A percentile compares a stretch with the other conserved stretches of the same genome.
Conservation (phyloP, 2,797 vertebrate species). For the Pachyuromys duprasi region DNA sequence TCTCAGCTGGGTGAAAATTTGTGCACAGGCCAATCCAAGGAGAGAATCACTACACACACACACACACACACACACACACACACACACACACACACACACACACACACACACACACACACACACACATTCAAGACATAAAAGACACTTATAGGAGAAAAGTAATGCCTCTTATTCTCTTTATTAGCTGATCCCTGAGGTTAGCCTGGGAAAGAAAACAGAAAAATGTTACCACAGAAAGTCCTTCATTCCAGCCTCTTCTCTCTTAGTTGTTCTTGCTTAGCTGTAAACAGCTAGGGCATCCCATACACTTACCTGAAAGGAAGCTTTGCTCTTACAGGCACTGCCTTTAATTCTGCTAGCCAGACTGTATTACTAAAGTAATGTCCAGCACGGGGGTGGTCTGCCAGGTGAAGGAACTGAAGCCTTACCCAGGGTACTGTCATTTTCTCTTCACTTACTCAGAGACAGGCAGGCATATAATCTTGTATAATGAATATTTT, state of each 20-base stretch:
- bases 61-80: not conserved
- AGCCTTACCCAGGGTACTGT: not conserved
- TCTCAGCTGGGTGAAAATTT: not conserved
- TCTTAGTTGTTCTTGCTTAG: not conserved
- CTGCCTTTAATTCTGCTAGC: not conserved
- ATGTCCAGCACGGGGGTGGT: not conserved
- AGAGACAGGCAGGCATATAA: not conserved
- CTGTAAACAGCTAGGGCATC: not conserved
- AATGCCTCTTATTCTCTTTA: not conserved
- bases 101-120: not conserved
- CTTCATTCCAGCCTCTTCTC: not conserved
- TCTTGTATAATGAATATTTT: not conserved
- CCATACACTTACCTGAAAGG: not conserved
- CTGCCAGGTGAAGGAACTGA: not conserved
- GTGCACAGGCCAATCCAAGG: not conserved
- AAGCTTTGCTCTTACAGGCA: not conserved
- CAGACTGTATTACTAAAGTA: not conserved
- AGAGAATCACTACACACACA: not conserved
- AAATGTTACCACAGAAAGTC: not conserved
- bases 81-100: not conserved
- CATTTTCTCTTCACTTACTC: not conserved
- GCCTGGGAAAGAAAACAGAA: not conserved
- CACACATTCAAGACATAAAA: conserved; percentile 24
- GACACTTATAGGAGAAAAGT: not conserved
- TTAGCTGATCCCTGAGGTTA: not conserved